Evolutionary conservation across 2,113 vertebrate species (phyloP).

Genomic region (Cettia cetti): DNA sequence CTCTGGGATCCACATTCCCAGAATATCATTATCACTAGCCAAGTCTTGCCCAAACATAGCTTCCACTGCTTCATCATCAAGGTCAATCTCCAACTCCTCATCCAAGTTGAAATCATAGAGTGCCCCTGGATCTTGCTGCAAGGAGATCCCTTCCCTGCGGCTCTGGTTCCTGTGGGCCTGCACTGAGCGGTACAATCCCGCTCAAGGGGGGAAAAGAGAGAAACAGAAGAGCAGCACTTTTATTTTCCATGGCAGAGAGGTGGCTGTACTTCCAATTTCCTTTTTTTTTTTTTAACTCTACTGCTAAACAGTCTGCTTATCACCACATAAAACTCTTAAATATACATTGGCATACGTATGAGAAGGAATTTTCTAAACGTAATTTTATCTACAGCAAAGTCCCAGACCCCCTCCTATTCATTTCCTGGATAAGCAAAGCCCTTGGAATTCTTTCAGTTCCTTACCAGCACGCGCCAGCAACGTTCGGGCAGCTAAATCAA

Average conservation of each 20-base stretch:
- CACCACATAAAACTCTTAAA: not conserved
- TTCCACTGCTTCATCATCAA: constrained; percentile 99
- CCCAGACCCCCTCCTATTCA: not conserved
- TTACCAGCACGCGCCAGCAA: constrained; percentile 93
- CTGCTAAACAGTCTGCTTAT: not conserved
- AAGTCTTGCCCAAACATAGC: constrained; percentile 98
- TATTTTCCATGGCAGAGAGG: constrained; percentile 24
- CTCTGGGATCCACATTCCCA: constrained; percentile 99
- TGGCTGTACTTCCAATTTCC: not conserved
- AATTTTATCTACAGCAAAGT: not conserved
- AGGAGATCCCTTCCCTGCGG: constrained; percentile 84
- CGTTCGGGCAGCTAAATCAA: constrained; percentile 92
- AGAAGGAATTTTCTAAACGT: not conserved
- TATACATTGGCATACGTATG: rapidly evolving
- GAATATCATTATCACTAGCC: constrained; percentile 94
- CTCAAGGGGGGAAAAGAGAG: constrained; percentile 57
- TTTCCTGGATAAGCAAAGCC: not conserved
- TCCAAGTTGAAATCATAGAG: constrained; percentile 98
- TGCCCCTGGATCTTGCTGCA: constrained; percentile 87
- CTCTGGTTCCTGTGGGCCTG: constrained; percentile 95
- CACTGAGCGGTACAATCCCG: constrained; percentile 93
- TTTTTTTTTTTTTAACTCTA: not conserved
- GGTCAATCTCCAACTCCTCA: constrained; percentile 95
- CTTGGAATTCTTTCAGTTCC: not conserved
- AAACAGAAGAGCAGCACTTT: constrained; percentile 47